Evolutionary conservation across 1,140 invertebrate genomes (phyloP).

Genomic region (Dinoponera quadriceps): DNA sequence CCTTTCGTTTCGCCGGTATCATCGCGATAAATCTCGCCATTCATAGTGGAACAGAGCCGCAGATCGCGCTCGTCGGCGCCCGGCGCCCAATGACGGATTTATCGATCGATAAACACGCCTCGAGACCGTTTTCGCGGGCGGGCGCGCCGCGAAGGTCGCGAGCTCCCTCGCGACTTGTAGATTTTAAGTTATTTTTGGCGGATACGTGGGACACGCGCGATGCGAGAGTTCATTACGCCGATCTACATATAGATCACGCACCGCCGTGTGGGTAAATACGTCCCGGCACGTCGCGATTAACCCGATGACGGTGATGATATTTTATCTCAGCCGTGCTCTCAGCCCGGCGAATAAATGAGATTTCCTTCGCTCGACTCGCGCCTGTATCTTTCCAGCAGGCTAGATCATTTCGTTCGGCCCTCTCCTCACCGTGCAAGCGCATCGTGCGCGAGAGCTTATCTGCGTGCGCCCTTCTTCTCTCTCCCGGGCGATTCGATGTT

Average conservation of each 20-base stretch:
- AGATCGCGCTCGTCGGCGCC: neutral
- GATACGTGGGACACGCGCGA: no score
- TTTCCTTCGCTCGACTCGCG: neutral
- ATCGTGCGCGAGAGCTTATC: neutral
- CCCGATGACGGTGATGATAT: constrained; percentile 7
- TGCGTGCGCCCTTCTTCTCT: neutral
- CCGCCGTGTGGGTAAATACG: constrained; percentile 28
- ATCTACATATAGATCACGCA: constrained; percentile 1
- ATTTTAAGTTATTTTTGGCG: constrained; percentile 44
- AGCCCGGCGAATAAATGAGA: neutral
- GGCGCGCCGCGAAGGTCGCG: constrained; percentile 21
- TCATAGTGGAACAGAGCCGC: neutral
- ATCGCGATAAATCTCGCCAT: constrained; percentile 19
- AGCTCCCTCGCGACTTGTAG: no score
- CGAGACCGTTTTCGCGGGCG: neutral
- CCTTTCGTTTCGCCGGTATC: neutral
- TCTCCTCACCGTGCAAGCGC: neutral
- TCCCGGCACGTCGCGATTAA: neutral
- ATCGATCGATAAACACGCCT: constrained; percentile 13
- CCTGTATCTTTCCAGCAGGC: neutral
- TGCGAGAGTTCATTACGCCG: neutral
- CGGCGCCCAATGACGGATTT: constrained; percentile 25
- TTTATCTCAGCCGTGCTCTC: neutral
- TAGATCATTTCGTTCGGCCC: neutral
- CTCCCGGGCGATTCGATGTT: neutral